A percentile compares a stretch with the other conserved stretches of the same genome.
Evolutionary conservation across 2,113 vertebrate genomes (phyloP).

Genomic region (Pollimyrus isidori): DNA sequence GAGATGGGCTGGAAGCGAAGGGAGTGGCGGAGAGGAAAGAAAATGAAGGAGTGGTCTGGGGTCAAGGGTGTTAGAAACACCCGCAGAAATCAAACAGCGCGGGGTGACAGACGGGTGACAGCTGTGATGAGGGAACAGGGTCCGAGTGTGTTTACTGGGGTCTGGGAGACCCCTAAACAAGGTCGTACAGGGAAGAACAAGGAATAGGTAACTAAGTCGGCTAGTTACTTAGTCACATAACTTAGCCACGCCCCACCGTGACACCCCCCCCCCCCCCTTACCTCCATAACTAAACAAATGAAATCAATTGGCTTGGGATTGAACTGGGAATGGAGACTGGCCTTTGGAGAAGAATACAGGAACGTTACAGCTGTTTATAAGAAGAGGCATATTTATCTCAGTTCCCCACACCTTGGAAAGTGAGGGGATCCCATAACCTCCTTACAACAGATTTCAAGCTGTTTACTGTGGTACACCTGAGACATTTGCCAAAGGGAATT

Average conservation of each 20-base stretch:
- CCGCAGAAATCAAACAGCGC: background rate
- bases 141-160: background rate
- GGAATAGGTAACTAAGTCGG: background rate
- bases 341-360: conserved; percentile 31
- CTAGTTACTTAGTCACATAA: background rate
- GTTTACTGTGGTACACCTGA: background rate
- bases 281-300: background rate
- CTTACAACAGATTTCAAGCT: conserved; percentile 28
- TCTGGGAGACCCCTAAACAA: background rate
- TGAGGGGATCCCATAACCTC: conserved; percentile 36
- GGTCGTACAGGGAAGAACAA: background rate
- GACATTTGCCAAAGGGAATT: background rate
- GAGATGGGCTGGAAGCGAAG: background rate
- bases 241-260: background rate
- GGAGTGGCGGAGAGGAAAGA: background rate
- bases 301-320: background rate
- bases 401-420: conserved; percentile 35
- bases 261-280: background rate
- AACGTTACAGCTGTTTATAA: conserved; percentile 33
- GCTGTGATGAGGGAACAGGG: background rate
- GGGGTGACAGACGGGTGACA: background rate
- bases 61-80: background rate
- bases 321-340: conserved; percentile 14
- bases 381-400: conserved; percentile 20
- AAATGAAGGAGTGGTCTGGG: background rate